Evolutionary conservation across 2,888 invertebrate species (phyloP), one percentile per base, ranked within the genome.

Genomic region (Alloplasta piceator): DNA sequence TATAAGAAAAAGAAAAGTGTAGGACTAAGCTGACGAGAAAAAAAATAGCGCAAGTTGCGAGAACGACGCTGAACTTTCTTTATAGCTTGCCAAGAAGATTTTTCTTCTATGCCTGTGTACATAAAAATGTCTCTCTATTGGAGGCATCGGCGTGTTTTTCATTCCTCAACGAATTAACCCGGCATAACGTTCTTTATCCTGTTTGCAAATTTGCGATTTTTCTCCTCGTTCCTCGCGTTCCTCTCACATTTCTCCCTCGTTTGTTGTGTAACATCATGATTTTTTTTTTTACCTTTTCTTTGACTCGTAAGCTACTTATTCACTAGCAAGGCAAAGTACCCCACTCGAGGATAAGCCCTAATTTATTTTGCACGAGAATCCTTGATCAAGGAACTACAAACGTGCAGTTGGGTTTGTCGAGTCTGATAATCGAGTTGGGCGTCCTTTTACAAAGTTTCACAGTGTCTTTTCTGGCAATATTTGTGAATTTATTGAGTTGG

Each of bases 61-160:
- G 14, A 12, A 7, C 38, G 52, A 12, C 26, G 26, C 52, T 12
- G 52, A 52, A 14, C 52, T 52, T 52, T 52, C 14, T 48, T 48
- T 48, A 12, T 12, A 52, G 14, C 14, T 52, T 39, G 38, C 38
- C 38, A 52, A 14, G 66, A 12, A 26, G 14, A 6, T 5, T 16
- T 1, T 10, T 5, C 46, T 52, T 52, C 26, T 66, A 4, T 52
- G 39, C 38, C 26, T 26, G 1, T 26, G 26, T 26, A 26, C 26
- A 14, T 52, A 38, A 52, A 36, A 52, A 66, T 52, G 38, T 52
- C 3, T 52, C 12, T 14, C 16, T 6, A 14, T 39, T 38, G 36
- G 38, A 66, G 38, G 39, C 52, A 66, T 52, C 66, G 52, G 14
- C 48, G n/a, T 12, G 5, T 7, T 52, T 52, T 52, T 3, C 26